These are phyloP conservation scores for Mystacornis crossleyi DNA, from an alignment of 2,113 vertebrate genomes.

Conservation along the genomic window DNA sequence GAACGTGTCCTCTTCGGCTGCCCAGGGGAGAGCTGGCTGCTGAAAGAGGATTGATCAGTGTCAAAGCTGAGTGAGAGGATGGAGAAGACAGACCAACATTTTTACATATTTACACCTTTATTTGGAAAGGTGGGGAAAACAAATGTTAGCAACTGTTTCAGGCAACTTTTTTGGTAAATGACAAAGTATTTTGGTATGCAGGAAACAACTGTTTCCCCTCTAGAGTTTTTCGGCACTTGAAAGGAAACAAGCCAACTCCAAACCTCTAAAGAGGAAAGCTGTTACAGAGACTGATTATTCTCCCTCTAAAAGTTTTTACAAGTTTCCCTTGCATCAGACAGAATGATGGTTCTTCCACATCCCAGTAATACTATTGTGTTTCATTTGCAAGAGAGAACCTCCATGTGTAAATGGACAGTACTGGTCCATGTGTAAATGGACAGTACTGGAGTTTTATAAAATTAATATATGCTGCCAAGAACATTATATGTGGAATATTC, in stretches of 20 bases:
- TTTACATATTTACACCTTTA: background rate
- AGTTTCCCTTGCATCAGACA: conserved; percentile 14
- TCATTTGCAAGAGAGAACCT: background rate
- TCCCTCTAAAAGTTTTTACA: conserved; percentile 20
- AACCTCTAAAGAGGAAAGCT: conserved; percentile 62
- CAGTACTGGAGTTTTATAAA: background rate
- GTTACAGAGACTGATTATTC: conserved; percentile 52
- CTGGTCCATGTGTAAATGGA: background rate
- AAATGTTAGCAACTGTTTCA: conserved; percentile 6
- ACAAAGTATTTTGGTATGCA: conserved; percentile 67
- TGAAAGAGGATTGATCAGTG: background rate
- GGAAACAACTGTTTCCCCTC: conserved; percentile 78
- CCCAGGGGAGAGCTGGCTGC: background rate
- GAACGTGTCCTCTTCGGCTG: background rate
- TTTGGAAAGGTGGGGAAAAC: background rate
- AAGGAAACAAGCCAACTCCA: conserved; percentile 36
- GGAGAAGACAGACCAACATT: background rate
- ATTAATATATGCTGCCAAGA: background rate
- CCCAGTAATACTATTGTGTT: background rate
- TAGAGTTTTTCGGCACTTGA: conserved; percentile 36
- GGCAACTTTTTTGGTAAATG: conserved; percentile 46
- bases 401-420: background rate
- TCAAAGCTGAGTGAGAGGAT: background rate
- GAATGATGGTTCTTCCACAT: background rate
- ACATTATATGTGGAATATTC: background rate